Evolutionary conservation across 2,113 vertebrate genomes (phyloP), one percentile per base, ranked within the genome.

Genomic region (Gallinago paraguaiae): DNA sequence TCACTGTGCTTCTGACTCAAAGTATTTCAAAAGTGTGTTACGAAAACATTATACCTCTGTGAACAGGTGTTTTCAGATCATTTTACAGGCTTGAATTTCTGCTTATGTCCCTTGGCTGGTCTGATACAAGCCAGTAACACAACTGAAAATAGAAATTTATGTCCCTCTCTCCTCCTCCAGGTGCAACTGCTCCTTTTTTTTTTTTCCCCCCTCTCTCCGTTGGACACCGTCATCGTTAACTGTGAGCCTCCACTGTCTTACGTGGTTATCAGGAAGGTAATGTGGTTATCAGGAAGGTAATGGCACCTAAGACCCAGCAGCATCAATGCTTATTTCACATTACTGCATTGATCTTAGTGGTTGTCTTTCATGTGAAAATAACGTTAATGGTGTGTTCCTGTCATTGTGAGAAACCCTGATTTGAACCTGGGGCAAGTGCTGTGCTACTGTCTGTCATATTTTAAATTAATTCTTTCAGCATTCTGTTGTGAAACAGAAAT

Each of bases 61-160:
- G 57, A 95, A 50, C 94, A 95, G 93, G 89, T 95, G 89, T 60
- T 78, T 87, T 50, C 89, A 65, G 91, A 86, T 95, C 89, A 20
- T 69, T 95, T 95, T 89, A 94, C 94, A 57, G 67, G 63, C 78
- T 95, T 51, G 0, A 10, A 25, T 95, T 95, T 85, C 95, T 85
- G 57, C 59, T 86, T 3, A 2, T 31, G 53, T 13, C 65, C 79
- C 89, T 68, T 89, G 83, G 86, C 89, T 92, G 63, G 27, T 86
- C 51, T 27, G 54, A 11, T 11, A 30, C 43, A 24, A 59, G 48
- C n/a, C 70, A 39, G 57, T 45, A 75, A 13, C 39, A 37, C 54
- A 24, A 19, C 86, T 76, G 81, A 94, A 95, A 94, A 96, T 31
- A 94, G 93, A 92, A 87, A 43, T 79, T 85, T 76, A 37, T 22